Evolutionary conservation across 2,888 invertebrate species (phyloP), one percentile per base, ranked within the genome.

Genomic region (Drosophila recens): DNA sequence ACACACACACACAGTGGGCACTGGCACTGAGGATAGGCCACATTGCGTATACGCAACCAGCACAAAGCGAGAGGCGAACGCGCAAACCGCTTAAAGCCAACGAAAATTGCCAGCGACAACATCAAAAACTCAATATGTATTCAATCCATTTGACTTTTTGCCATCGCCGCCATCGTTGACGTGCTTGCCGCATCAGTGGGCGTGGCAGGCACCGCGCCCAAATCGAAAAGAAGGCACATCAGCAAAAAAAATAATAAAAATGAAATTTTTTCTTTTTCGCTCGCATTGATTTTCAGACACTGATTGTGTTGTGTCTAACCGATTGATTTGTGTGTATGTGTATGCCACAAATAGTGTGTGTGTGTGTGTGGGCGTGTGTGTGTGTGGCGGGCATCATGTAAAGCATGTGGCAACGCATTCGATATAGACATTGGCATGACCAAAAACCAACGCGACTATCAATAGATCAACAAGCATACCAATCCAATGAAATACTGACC

Each of bases 131-230:
- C 86, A 79, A 82, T 85, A 76, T 76, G 75, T 76, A 85, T 88
- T 87, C 85, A 88, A 88, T 85, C 80, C 83, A 78, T 88, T 87
- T 87, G 88, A 87, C 87, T 85, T 89, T 87, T 86, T 84, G 80
- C 74, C 27, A 27, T 27, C 27, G 27, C 54, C 64, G 66, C 67
- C 74, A 62, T 20, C 64, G 61, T 68, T 72, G 75, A 68, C 61
- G 76, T 69, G 76, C 54, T 58, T 72, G 72, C 72, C 75, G 68
- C 75, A 68, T 54, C 58, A 49, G 58, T 59, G 64, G 74, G 77
- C 74, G 74, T 77, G 77, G 70, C 61, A 58, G 2, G n/a, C 61
- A 67, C 36, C 48, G n/a, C 53, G 13, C 9, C 11, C 1, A 10
- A 34, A 57, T 27, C 30, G 36, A 34, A 56, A 56, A 51, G 10